phyloP scores from a whole-genome alignment of 2,113 vertebrate genomes.

The Neoarius graeffei region DNA sequence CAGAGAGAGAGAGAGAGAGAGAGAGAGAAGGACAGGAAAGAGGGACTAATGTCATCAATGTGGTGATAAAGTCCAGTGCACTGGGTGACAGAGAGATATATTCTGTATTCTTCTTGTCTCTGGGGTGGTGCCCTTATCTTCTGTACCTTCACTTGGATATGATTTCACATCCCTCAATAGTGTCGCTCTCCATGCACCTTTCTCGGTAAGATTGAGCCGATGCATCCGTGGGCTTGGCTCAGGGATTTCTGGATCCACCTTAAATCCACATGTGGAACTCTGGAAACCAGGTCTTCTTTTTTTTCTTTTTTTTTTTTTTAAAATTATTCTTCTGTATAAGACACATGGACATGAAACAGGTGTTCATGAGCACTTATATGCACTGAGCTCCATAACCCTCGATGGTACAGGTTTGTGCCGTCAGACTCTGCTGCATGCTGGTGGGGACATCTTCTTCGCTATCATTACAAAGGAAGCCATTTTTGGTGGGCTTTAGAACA shows the following conservation, averaged over 20 bases:
- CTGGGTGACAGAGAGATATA: neutral
- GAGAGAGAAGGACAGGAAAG: neutral
- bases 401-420: neutral
- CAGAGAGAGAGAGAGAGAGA: neutral
- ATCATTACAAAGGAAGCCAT: constrained; percentile 43
- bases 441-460: constrained; percentile 35
- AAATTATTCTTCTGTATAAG: neutral
- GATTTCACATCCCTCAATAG: neutral
- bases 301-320: no score
- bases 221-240: no score
- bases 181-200: neutral
- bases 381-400: neutral
- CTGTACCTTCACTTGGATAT: neutral
- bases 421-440: neutral
- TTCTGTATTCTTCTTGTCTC: no score
- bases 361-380: neutral
- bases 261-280: neutral
- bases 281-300: neutral
- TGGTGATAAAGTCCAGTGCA: neutral
- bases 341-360: neutral
- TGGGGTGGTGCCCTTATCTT: neutral
- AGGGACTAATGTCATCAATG: neutral
- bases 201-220: neutral
- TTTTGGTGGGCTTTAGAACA: constrained; percentile 39
- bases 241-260: neutral